Evolutionary conservation across 2,113 vertebrate species (phyloP).

Genomic region (Semicossyphus pulcher): DNA sequence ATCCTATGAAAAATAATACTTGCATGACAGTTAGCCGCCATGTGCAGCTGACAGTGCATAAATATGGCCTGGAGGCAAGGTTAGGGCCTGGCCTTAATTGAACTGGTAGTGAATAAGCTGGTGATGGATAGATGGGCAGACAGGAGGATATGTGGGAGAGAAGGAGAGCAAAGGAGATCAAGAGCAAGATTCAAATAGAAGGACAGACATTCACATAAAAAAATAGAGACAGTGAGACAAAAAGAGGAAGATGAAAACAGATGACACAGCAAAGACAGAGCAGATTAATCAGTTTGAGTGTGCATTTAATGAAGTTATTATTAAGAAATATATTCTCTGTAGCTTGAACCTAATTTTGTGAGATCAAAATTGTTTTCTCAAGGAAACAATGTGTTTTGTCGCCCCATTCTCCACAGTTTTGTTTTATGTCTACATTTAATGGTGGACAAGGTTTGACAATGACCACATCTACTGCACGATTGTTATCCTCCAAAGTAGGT

Average conservation of each 20-base stretch:
- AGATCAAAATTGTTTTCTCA: background rate
- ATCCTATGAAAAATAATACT: constrained; percentile 69
- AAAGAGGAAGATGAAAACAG: background rate
- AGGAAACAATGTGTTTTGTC: background rate
- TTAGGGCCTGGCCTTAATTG: constrained; percentile 71
- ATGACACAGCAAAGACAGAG: background rate
- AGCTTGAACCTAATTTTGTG: no score
- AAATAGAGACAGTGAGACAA: constrained; percentile 17
- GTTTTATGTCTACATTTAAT: no score
- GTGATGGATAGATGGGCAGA: constrained; percentile 67
- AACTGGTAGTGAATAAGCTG: constrained; percentile 59
- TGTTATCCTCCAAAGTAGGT: no score
- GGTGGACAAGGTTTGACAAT: no score
- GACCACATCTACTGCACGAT: background rate
- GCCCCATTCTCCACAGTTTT: background rate
- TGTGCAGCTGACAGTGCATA: constrained; percentile 76
- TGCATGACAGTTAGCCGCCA: constrained; percentile 74
- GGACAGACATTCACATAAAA: constrained; percentile 5
- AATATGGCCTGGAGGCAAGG: constrained; percentile 78
- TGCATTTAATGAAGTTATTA: no score
- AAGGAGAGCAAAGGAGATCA: constrained; percentile 36
- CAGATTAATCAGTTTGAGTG: no score
- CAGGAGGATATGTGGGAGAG: constrained; percentile 26
- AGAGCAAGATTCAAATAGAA: constrained; percentile 43
- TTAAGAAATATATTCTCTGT: no score